These are phyloP conservation scores for Frieseomelitta varia DNA, from an alignment of 1,140 invertebrate species.

Conservation along the genomic window DNA sequence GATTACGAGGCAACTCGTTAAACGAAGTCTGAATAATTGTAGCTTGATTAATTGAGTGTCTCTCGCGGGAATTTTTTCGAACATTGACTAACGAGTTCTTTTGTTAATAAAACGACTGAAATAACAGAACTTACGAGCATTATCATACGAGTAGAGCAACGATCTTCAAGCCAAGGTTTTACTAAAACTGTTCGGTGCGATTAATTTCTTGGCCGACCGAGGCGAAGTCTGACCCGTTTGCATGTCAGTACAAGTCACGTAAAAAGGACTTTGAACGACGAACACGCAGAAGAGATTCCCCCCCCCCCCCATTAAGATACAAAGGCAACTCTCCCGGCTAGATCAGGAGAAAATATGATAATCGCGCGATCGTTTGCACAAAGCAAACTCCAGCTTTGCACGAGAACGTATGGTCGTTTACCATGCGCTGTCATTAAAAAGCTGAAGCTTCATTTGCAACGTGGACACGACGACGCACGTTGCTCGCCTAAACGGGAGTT, in stretches of 20 bases:
- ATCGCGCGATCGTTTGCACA: not conserved
- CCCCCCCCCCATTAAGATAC: not conserved
- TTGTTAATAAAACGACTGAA: not conserved
- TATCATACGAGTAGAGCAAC: not conserved
- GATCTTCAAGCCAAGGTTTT: too few relatives aligned
- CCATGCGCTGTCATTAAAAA: not conserved
- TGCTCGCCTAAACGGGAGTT: not conserved
- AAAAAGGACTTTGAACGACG: too few relatives aligned
- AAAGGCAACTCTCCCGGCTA: not conserved
- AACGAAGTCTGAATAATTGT: not conserved
- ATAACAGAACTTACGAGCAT: not conserved
- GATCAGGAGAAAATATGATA: constrained; percentile 35
- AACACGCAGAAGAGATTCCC: too few relatives aligned
- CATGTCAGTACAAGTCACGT: too few relatives aligned
- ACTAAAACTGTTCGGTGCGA: too few relatives aligned
- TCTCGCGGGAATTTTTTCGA: not conserved
- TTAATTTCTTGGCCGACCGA: too few relatives aligned
- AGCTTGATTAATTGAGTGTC: not conserved
- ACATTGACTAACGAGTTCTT: not conserved
- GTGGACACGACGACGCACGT: not conserved
- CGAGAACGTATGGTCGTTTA: not conserved
- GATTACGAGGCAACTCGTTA: not conserved
- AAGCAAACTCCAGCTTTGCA: not conserved
- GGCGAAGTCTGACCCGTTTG: too few relatives aligned
- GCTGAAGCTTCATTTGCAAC: not conserved